A percentile compares a stretch with the other conserved stretches of the same genome.
phyloP scores from a whole-genome alignment of 2,888 invertebrate genomes.

The Gerosis bhagava region DNA sequence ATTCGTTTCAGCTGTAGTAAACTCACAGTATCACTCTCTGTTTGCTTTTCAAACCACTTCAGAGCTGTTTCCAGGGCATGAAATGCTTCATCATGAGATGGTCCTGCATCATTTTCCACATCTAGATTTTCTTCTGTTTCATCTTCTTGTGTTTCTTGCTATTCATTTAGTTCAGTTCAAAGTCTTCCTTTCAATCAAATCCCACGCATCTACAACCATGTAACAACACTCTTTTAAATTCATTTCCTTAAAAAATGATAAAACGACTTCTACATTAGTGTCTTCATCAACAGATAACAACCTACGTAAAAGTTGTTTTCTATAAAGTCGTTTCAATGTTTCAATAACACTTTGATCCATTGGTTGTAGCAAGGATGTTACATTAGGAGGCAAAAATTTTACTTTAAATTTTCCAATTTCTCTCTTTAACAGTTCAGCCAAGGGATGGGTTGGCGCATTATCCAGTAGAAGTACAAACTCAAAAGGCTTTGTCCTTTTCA shows the following conservation, averaged over 20 bases:
- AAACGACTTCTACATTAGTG: slow-evolving; percentile 24
- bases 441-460: slow-evolving; percentile 30
- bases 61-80: no score
- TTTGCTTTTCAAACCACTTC: no score
- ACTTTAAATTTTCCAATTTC: not conserved
- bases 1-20: no score
- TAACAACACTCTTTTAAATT: slow-evolving; percentile 34
- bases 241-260: slow-evolving; percentile 27
- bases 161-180: slow-evolving; percentile 26
- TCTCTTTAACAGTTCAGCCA: slow-evolving; percentile 3
- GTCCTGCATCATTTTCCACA: slow-evolving; percentile 21
- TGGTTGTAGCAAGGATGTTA: slow-evolving; percentile 33
- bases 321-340: slow-evolving; percentile 35
- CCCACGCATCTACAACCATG: slow-evolving; percentile 31
- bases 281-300: slow-evolving; percentile 30
- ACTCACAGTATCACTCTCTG: no score
- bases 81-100: no score
- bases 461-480: no score
- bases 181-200: slow-evolving; percentile 29
- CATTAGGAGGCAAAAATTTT: slow-evolving; percentile 16
- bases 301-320: slow-evolving; percentile 33
- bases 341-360: slow-evolving; percentile 34
- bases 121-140: slow-evolving; percentile 30
- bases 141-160: no score
- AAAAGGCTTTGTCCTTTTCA: no score